Evolutionary conservation across 2,797 vertebrate genomes (phyloP).

Genomic region (Myoxocephalus aenaeus): DNA sequence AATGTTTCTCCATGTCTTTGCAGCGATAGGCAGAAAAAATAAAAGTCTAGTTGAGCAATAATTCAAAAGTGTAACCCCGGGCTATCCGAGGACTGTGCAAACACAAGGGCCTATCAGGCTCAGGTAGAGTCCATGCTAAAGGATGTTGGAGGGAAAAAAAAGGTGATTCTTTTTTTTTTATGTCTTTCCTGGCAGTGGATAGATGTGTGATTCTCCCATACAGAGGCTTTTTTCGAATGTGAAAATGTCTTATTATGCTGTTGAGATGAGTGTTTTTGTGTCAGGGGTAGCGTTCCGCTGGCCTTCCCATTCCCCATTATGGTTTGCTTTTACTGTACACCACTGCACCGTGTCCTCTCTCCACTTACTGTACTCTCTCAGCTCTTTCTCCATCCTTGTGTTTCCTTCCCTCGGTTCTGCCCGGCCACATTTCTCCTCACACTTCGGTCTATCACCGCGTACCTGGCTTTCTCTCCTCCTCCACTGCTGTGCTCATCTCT

Average conservation of each 20-base stretch:
- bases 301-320: constrained; percentile 20
- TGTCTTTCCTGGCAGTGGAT: constrained; percentile 35
- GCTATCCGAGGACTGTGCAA: constrained; percentile 60
- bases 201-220: constrained; percentile 31
- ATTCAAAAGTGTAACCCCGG: constrained; percentile 63
- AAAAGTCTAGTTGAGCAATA: constrained; percentile 49
- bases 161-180: constrained; percentile 39
- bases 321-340: constrained; percentile 38
- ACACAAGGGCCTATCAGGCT: constrained; percentile 54
- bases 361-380: constrained; percentile 29
- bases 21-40: constrained; percentile 29
- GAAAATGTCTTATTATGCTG: constrained; percentile 18
- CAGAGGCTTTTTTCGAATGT: constrained; percentile 16
- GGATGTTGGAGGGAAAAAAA: constrained; percentile 39
- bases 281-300: constrained; percentile 11
- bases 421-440: constrained; percentile 44
- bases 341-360: constrained; percentile 13
- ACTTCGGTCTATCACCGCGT: constrained; percentile 46
- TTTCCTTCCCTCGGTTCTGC: background rate
- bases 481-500: constrained; percentile 27
- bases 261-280: constrained; percentile 14
- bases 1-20: constrained; percentile 38
- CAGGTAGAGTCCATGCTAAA: constrained; percentile 50
- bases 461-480: constrained; percentile 46
- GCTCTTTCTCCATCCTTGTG: constrained; percentile 13